Base-by-base conservation (phyloP, 2,113 vertebrate species). In the Eonycteris spelaea region DNA sequence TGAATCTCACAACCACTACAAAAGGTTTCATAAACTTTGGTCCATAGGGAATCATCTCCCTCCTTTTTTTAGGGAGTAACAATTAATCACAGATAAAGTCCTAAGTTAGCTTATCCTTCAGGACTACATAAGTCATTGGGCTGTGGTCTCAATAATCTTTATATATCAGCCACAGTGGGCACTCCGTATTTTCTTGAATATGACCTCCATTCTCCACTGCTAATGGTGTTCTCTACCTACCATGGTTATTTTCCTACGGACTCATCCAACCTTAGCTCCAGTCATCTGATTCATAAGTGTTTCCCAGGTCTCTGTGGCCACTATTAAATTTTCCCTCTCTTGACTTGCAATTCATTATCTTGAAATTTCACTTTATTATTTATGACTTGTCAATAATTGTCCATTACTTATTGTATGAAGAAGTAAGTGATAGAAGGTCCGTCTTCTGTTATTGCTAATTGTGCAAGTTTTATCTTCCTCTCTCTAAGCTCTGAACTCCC, bases 201-300 rank as follows among this genome's bases (percentile, higher is more conserved):
- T 40, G 8, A 38, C 8, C 3, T 87, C 19, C 5, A 0, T 22
- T 74, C 90, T 14, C 43, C 5, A 33, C 6, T 21, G 8, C 45
- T 43, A 30, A 45, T 21, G 7, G 18, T 0, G 0, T 18, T 3
- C 14, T 70, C 14, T 73, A 4, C 38, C 30, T 6, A 59, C 10
- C 7, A 30, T 10, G 0, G 4, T 68, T 8, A 24, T 35, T 65
- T 73, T 73, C n/a, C 61, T 59, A 28, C 28, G 16, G 3, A 59
- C 26, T 83, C 22, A 18, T 73, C 30, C 73, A 22, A 16, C 0
- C 7, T 79, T 61, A 15, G 8, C 11, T 43, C 13, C 5, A 22
- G 8, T 35, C 7, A 26, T n/a, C 21, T 12, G 14, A 88, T 2
- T 13, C 12, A 10, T 7, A 33, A 13, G 16, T 28, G 67, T 61